Conservation (phyloP, 2,113 vertebrate species). For the Amia ocellicauda region DNA sequence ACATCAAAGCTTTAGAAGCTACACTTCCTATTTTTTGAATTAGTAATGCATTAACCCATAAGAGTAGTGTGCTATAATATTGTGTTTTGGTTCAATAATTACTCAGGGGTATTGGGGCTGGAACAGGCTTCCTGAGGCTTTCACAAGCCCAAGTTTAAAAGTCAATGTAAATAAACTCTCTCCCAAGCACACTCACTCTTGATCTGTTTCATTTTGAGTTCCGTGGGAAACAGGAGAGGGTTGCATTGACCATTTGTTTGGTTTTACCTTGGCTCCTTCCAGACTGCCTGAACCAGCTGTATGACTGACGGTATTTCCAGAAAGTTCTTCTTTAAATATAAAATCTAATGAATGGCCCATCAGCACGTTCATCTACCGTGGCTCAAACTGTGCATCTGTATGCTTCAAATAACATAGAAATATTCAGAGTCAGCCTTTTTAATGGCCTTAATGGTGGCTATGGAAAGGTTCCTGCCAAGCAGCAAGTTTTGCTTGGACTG, state of each 20-base stretch:
- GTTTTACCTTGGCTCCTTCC: not conserved
- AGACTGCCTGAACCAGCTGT: not conserved
- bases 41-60: too few species aligned
- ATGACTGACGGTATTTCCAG: not conserved
- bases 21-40: too few species aligned
- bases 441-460: constrained; percentile 4
- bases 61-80: too few species aligned
- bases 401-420: constrained; percentile 2
- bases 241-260: not conserved
- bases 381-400: not conserved
- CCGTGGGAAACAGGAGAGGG: too few species aligned
- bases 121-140: too few species aligned
- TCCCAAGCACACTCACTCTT: too few species aligned
- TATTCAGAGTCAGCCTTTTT: constrained; percentile 13
- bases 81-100: too few species aligned
- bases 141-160: too few species aligned
- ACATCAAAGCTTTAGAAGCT: too few species aligned
- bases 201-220: too few species aligned
- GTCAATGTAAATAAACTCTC: too few species aligned
- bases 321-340: not conserved
- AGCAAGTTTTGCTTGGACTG: constrained; percentile 10
- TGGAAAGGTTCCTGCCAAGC: constrained; percentile 1
- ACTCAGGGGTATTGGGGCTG: too few species aligned
- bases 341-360: constrained; percentile 4
- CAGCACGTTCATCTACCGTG: not conserved